Conservation (phyloP, 1,140 invertebrate genomes). For the Teleogryllus occipitalis region DNA sequence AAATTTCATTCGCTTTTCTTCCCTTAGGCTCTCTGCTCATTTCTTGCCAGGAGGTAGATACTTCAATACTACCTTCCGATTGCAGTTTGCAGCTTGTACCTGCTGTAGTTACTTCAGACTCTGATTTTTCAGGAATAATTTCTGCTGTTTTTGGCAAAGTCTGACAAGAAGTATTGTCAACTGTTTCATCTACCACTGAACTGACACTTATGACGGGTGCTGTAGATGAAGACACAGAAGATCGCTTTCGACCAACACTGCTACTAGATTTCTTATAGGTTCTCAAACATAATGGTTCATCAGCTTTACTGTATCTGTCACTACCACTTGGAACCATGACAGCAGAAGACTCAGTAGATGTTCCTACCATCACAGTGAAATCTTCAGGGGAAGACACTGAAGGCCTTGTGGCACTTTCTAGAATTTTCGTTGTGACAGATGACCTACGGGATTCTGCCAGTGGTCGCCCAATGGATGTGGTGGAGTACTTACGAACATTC, state of each 20-base stretch:
- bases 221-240: constrained; percentile 37
- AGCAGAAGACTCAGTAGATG: constrained; percentile 8
- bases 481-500: constrained; percentile 21
- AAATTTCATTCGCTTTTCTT: constrained; percentile 62
- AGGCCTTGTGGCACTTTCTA: constrained; percentile 28
- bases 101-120: constrained; percentile 19
- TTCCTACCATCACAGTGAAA: constrained; percentile 31
- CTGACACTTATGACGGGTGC: constrained; percentile 64
- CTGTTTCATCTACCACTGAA: constrained; percentile 51
- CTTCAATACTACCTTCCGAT: not conserved
- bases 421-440: constrained; percentile 12
- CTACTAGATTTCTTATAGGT: constrained; percentile 13
- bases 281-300: constrained; percentile 2
- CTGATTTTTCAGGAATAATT: constrained; percentile 26
- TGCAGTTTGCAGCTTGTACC: constrained; percentile 13
- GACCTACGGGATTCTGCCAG: constrained; percentile 14
- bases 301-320: constrained; percentile 2
- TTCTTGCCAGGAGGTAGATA: not conserved
- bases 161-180: constrained; percentile 20
- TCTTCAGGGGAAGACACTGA: constrained; percentile 41
- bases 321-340: not conserved
- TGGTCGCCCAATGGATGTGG: constrained; percentile 13
- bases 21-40: not conserved
- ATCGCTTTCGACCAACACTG: constrained; percentile 18
- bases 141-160: not conserved